phyloP scores from a whole-genome alignment of 1,140 invertebrate species.

The Zaprionus inermis region DNA sequence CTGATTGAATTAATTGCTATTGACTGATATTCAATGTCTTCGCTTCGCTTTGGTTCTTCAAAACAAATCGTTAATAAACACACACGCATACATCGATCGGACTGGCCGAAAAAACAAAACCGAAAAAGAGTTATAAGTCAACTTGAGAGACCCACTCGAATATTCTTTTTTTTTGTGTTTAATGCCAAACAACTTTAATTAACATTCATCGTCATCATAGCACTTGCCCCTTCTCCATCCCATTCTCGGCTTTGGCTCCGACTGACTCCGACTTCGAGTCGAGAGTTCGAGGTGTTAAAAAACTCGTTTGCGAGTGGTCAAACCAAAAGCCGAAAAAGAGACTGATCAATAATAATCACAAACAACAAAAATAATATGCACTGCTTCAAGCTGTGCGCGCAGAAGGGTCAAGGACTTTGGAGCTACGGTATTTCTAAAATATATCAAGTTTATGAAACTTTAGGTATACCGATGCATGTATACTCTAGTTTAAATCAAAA shows the following conservation, averaged over 20 bases:
- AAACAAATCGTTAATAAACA: constrained; percentile 66
- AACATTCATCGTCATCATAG: constrained; percentile 58
- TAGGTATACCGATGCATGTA: not conserved
- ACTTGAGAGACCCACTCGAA: constrained; percentile 9
- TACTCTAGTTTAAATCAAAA: not conserved
- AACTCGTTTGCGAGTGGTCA: constrained; percentile 66
- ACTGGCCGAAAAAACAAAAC: constrained; percentile 13
- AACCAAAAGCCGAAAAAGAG: constrained; percentile 23
- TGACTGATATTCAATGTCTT: constrained; percentile 45
- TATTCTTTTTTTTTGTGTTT: constrained; percentile 26
- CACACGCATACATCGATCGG: constrained; percentile 27
- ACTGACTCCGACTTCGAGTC: not conserved
- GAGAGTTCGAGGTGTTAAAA: constrained; percentile 61
- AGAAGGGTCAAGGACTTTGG: constrained; percentile 65
- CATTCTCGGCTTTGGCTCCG: not conserved
- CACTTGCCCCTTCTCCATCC: constrained; percentile 21
- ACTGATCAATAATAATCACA: constrained; percentile 34
- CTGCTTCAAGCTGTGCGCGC: constrained; percentile 34
- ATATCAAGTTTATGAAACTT: not conserved
- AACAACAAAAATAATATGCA: constrained; percentile 30
- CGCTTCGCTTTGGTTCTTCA: constrained; percentile 52
- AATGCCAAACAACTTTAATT: constrained; percentile 43
- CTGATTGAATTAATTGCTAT: constrained; percentile 59
- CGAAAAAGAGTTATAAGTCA: constrained; percentile 2
- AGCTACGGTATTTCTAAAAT: constrained; percentile 6